Percentiles rank a stretch among this genome's conserved stretches.
Conservation (phyloP, 2,113 vertebrate species). For the Acrocephalus arundinaceus region DNA sequence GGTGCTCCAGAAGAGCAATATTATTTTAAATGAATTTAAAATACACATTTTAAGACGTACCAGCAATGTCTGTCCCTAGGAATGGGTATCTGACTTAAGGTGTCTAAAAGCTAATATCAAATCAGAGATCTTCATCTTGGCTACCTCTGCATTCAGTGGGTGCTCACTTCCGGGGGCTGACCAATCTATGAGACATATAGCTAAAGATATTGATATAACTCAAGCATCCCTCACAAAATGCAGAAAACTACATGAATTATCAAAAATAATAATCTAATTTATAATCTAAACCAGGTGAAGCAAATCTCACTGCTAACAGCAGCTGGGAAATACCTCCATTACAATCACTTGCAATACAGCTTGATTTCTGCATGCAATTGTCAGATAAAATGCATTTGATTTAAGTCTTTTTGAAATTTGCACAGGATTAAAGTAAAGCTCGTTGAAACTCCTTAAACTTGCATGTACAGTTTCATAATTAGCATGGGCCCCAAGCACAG, state of each 20-base stretch:
- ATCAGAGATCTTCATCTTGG: background rate
- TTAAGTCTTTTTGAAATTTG: background rate
- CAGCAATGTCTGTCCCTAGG: background rate
- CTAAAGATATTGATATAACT: background rate
- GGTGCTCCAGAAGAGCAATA: background rate
- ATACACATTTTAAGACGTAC: background rate
- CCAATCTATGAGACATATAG: fast-evolving
- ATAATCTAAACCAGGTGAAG: background rate
- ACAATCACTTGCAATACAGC: background rate
- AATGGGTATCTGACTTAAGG: background rate
- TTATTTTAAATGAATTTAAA: no score
- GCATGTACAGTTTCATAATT: background rate
- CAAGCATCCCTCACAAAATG: background rate
- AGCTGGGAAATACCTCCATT: background rate
- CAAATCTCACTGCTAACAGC: background rate
- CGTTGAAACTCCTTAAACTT: background rate
- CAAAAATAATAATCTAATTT: background rate
- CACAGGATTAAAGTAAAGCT: background rate
- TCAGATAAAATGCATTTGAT: background rate
- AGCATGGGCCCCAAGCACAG: background rate
- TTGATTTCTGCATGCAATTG: background rate
- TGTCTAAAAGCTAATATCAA: background rate
- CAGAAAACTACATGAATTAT: background rate
- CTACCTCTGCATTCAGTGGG: background rate
- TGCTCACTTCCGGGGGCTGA: background rate